phyloP scores from a whole-genome alignment of 2,888 invertebrate species.

The Alentia gelatinosa region DNA sequence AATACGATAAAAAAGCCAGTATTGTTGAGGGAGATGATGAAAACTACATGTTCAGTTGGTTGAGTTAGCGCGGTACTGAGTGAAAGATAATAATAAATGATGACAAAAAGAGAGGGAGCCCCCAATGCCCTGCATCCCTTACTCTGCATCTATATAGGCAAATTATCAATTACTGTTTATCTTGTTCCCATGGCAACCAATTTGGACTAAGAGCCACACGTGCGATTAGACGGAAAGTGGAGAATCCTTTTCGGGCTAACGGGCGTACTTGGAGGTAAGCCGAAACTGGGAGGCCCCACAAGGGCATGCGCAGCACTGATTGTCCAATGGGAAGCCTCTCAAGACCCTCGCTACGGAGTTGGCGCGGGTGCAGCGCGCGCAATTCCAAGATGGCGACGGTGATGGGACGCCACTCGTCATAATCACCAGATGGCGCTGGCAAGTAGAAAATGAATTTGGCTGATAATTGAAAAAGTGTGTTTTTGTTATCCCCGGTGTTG shows the following conservation, averaged over 20 bases:
- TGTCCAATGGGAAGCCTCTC: slow-evolving; percentile 36
- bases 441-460: slow-evolving; percentile 42
- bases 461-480: slow-evolving; percentile 47
- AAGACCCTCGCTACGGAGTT: neutral
- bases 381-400: slow-evolving; percentile 12
- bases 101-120: too few species aligned
- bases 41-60: too few species aligned
- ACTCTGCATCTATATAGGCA: neutral
- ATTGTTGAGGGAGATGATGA: too few species aligned
- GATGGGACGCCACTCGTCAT: slow-evolving; percentile 27
- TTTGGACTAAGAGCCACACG: slow-evolving; percentile 27
- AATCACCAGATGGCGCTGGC: slow-evolving; percentile 40
- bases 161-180: slow-evolving; percentile 7
- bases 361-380: neutral
- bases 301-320: slow-evolving; percentile 17
- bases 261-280: slow-evolving; percentile 32
- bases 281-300: neutral
- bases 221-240: slow-evolving; percentile 15
- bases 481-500: slow-evolving; percentile 19
- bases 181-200: slow-evolving; percentile 25
- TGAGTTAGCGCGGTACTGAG: too few species aligned
- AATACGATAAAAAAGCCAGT: too few species aligned
- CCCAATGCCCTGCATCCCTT: neutral
- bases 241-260: slow-evolving; percentile 4
- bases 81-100: too few species aligned